Evolutionary conservation across 1,140 invertebrate species (phyloP), one percentile per base, ranked within the genome.

Genomic region (Meloidogyne chitwoodi): DNA sequence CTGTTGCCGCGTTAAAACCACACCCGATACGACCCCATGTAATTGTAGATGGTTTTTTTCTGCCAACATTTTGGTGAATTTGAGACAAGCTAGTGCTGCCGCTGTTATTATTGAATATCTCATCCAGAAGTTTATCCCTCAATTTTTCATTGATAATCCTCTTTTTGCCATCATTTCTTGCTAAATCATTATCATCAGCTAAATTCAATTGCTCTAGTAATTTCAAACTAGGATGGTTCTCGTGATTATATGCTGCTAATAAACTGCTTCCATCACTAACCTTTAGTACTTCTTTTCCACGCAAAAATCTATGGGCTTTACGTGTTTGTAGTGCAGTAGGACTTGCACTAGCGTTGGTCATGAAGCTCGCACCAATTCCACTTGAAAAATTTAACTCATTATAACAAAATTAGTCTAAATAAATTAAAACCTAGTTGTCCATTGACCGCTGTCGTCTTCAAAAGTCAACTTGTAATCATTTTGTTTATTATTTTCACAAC

Each of bases 401-500:
- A n/a, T n/a, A n/a, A n/a, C n/a, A n/a, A n/a, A n/a, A n/a, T n/a
- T n/a, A 65, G 73, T 34, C 31, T 34, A 34, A 34, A 34, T n/a
- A 34, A 34, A 34, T 34, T 34, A 34, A 34, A 34, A n/a, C n/a
- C 73, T 80, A n/a, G 80, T 83, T 24, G 82, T 83, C 85, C 85
- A 86, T 48, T 87, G 85, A 16, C 85, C 85, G 22, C 76, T 79
- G 44, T 86, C 85, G 1, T 81, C 84, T 34, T 87, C 86, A 63
- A 68, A 68, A 24, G 85, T 81, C 74, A 86, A 41, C 75, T 87
- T 86, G 81, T 86, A 86, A 65, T 86, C 85, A 68, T 86, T 87
- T 41, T 64, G 48, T 61, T 83, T 85, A 61, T 83, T 85, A 31
- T 74, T 80, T 66, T 84, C 84, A 78, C 85, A 84, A n/a, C 80